These are phyloP conservation scores for Lithobius niger DNA, from an alignment of 1,140 invertebrate genomes.

Conservation along the genomic window DNA sequence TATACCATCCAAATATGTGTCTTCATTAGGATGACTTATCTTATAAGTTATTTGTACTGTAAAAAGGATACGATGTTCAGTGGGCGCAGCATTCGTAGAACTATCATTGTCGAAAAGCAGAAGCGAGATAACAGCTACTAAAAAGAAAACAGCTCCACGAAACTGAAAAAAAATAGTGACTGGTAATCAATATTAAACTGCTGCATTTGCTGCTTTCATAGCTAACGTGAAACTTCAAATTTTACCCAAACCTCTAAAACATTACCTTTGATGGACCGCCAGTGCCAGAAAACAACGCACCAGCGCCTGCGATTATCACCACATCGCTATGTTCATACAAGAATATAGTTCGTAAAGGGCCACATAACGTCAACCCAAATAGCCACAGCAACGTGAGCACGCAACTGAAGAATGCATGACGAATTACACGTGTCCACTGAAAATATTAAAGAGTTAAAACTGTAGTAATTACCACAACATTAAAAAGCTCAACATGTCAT, in stretches of 20 bases:
- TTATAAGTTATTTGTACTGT: no score
- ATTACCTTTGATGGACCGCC: conserved; percentile 29
- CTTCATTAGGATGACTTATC: no score
- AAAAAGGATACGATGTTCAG: conserved; percentile 19
- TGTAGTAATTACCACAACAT: no score
- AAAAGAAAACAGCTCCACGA: conserved; percentile 33
- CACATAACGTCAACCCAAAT: conserved; percentile 34
- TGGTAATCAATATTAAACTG: neutral
- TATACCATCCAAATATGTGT: no score
- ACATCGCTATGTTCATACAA: conserved; percentile 33
- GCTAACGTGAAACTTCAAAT: neutral
- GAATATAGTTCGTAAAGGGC: conserved; percentile 32
- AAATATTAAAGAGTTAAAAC: conserved; percentile 12
- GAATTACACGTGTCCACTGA: conserved; percentile 28
- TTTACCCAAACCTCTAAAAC: neutral
- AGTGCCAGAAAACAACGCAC: conserved; percentile 29
- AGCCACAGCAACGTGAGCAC: conserved; percentile 31
- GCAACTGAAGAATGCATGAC: conserved; percentile 30
- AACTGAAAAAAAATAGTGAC: conserved; percentile 23
- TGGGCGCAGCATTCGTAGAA: conserved; percentile 19
- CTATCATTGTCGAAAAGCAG: conserved; percentile 36
- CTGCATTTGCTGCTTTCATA: neutral
- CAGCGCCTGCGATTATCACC: conserved; percentile 31
- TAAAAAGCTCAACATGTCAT: no score
- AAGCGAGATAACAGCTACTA: conserved; percentile 31